Conservation (phyloP, 2,113 vertebrate genomes). For the Apistogramma diplotaenia region DNA sequence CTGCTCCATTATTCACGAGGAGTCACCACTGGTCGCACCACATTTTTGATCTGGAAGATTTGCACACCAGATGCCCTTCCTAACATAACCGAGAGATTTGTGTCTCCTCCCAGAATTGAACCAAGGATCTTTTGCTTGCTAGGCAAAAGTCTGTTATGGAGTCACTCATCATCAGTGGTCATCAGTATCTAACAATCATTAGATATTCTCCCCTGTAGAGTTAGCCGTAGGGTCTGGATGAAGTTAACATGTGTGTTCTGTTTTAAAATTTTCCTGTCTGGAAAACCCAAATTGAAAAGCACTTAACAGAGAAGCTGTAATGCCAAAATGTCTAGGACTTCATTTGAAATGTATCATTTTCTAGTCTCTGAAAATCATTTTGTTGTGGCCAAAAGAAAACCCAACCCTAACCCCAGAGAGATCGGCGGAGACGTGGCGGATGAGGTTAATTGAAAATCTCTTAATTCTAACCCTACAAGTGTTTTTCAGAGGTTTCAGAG, state of each 20-base stretch:
- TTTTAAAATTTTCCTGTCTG: not conserved
- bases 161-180: not conserved
- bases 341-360: no score
- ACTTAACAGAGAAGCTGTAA: not conserved
- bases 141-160: not conserved
- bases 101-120: not conserved
- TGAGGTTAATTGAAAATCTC: not conserved
- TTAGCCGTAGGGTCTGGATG: not conserved
- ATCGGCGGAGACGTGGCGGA: not conserved
- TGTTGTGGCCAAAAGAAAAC: rapidly evolving
- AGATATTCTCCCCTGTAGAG: not conserved
- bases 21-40: not conserved
- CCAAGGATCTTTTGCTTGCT: not conserved
- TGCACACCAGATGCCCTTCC: not conserved
- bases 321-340: not conserved
- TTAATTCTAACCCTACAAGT: not conserved
- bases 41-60: not conserved
- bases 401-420: not conserved
- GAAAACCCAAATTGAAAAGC: not conserved
- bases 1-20: not conserved
- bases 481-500: not conserved
- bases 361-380: not conserved
- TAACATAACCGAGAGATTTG: not conserved
- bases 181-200: not conserved
- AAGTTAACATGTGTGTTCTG: not conserved